Evolutionary conservation across 2,113 vertebrate genomes (phyloP), one percentile per base, ranked within the genome.

Genomic region (Ochotona princeps): DNA sequence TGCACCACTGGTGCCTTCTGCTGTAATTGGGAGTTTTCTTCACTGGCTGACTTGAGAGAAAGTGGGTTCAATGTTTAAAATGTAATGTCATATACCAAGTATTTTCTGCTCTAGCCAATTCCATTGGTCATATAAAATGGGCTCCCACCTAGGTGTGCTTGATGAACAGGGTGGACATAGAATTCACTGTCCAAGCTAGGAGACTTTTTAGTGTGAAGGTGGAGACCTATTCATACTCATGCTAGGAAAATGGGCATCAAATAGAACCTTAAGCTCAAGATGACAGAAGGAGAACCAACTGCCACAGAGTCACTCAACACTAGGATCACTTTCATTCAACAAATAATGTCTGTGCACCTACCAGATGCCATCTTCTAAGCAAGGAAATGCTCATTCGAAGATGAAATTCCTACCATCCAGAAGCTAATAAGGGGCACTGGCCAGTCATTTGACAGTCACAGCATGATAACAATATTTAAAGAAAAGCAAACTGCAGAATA

Each of bases 191-290:
- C 26, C 32, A 83, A 83, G 92, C 32, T 51, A 21, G 49, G 20
- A 75, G n/a, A 76, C 49, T 66, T 90, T 66, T 89, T 61, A 87
- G 86, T 91, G 80, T 74, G 1, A 57, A 72, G 73, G 38, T 35
- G 11, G 47, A 75, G 15, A 44, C 54, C 23, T 90, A 70, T 35
- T 76, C 66, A 81, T 73, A 87, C 82, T 38, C 75, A 54, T 83
- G 26, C 44, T 86, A 25, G 44, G 44, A 60, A 94, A 86, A 86
- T 0, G 74, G 57, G 74, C 44, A 74, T 80, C 54, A 65, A 60
- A 38, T 30, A 5, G 35, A 87, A 93, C 9, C 76, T 28, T 92
- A 49, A 95, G 82, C 84, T 94, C 78, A 81, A 81, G 32, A 67
- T 47, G 72, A 70, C 30, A 83, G 90, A 89, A 15, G 35, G 28